phyloP scores from a whole-genome alignment of 2,797 vertebrate species.

The Oryzias dopingdopingensis region DNA sequence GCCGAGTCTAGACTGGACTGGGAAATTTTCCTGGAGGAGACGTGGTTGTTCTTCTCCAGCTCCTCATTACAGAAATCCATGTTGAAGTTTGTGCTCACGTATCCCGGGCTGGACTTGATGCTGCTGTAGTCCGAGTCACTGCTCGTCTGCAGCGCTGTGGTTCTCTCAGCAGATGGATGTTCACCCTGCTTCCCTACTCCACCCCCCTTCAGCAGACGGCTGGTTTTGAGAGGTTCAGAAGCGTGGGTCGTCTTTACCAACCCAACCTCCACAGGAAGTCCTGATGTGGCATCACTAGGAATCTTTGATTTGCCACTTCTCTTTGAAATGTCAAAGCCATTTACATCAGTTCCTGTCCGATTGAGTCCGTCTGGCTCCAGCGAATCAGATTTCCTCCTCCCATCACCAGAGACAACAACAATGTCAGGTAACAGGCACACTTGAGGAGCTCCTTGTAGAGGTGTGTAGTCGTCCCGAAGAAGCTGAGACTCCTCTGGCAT shows the following conservation, averaged over 20 bases:
- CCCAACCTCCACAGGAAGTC: constrained; percentile 47
- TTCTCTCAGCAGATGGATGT: constrained; percentile 1
- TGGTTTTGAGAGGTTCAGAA: constrained; percentile 33
- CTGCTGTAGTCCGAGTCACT: constrained; percentile 36
- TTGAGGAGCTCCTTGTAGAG: neutral
- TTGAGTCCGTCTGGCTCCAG: constrained; percentile 46
- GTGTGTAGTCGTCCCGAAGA: constrained; percentile 5
- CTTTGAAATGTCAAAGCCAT: neutral
- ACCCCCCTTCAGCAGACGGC: constrained; percentile 17
- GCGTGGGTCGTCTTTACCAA: constrained; percentile 34
- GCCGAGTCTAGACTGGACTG: neutral
- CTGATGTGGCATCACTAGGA: neutral
- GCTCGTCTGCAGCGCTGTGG: neutral
- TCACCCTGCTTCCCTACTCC: neutral
- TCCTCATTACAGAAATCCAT: constrained; percentile 10
- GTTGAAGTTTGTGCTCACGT: constrained; percentile 1
- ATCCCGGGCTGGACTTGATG: constrained; percentile 25
- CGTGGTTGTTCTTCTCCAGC: constrained; percentile 4
- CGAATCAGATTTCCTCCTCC: constrained; percentile 3
- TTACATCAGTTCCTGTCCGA: neutral
- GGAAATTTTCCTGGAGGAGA: neutral
- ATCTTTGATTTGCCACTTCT: neutral
- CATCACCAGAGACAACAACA: neutral
- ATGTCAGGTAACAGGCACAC: constrained; percentile 23
- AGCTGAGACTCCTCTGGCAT: constrained; percentile 50